Conservation (phyloP, 2,888 invertebrate genomes). For the Notocelia uddmanniana region DNA sequence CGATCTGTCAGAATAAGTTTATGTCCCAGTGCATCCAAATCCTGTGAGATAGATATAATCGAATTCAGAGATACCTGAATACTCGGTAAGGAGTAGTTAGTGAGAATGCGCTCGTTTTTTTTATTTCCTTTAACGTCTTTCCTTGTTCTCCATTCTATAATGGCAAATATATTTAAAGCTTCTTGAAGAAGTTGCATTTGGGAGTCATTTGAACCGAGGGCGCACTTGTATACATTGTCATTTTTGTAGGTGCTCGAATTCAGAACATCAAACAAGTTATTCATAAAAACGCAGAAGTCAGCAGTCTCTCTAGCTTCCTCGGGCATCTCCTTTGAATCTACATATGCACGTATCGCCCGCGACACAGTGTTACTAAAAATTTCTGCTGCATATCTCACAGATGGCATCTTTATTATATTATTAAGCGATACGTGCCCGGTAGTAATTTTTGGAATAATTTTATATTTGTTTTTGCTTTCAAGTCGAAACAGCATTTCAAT, state of each 20-base stretch:
- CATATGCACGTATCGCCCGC: slow-evolving; percentile 19
- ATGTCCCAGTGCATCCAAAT: slow-evolving; percentile 13
- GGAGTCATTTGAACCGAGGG: slow-evolving; percentile 23
- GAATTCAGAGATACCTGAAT: slow-evolving; percentile 24
- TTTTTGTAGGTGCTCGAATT: slow-evolving; percentile 31
- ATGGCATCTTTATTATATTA: background rate
- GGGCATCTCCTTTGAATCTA: slow-evolving; percentile 17
- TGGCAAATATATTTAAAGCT: slow-evolving; percentile 17
- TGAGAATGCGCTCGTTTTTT: background rate
- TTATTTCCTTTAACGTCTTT: slow-evolving; percentile 1
- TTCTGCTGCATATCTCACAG: slow-evolving; percentile 10
- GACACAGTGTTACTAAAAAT: slow-evolving; percentile 25
- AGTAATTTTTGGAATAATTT: slow-evolving; percentile 22
- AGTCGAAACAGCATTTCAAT: slow-evolving; percentile 23
- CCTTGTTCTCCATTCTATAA: background rate
- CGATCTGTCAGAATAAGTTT: slow-evolving; percentile 26
- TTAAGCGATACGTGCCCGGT: slow-evolving; percentile 8
- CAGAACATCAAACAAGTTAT: slow-evolving; percentile 28
- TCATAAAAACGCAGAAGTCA: slow-evolving; percentile 20
- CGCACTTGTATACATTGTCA: slow-evolving; percentile 22
- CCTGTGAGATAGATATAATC: slow-evolving; percentile 17
- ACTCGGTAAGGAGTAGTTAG: background rate
- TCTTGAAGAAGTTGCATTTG: slow-evolving; percentile 18
- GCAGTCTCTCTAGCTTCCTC: slow-evolving; percentile 28
- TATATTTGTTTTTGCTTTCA: slow-evolving; percentile 12